Percentiles rank a stretch among this genome's conserved stretches.
These are phyloP conservation scores for Cerastis rubricosa DNA, from an alignment of 2,888 invertebrate species.

Conservation along the genomic window DNA sequence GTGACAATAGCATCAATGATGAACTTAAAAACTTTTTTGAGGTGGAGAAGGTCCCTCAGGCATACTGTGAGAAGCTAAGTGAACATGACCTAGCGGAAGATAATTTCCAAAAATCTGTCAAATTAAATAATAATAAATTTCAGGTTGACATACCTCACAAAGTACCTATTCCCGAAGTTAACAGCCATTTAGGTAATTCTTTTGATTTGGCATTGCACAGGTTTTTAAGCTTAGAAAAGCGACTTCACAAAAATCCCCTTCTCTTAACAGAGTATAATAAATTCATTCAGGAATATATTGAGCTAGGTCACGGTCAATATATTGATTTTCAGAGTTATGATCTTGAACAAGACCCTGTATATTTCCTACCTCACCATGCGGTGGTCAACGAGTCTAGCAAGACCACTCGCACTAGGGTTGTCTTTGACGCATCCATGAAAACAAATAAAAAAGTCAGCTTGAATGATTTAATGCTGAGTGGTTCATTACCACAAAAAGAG, in stretches of 20 bases:
- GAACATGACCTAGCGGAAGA: no score
- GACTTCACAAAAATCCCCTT: not conserved
- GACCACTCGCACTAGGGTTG: not conserved
- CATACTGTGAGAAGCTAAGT: not conserved
- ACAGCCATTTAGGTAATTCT: not conserved
- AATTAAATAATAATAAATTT: no score
- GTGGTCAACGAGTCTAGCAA: not conserved
- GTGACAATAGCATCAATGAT: not conserved
- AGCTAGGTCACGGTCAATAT: not conserved
- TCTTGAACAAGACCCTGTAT: not conserved
- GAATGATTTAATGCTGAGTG: not conserved
- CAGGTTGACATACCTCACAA: no score
- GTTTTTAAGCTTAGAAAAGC: not conserved
- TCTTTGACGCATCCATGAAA: not conserved
- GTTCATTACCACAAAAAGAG: not conserved
- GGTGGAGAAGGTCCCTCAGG: not conserved
- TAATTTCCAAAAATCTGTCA: no score
- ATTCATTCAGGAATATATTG: conserved; percentile 3
- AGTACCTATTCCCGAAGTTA: no score
- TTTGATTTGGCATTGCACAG: not conserved
- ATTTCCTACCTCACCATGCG: not conserved
- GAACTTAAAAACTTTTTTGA: not conserved
- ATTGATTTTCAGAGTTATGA: not conserved
- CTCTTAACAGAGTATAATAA: not conserved
- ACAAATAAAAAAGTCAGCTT: not conserved